A percentile compares a stretch with the other conserved stretches of the same genome.
Evolutionary conservation across 2,888 invertebrate species (phyloP).

Genomic region (Xestia ashworthii): DNA sequence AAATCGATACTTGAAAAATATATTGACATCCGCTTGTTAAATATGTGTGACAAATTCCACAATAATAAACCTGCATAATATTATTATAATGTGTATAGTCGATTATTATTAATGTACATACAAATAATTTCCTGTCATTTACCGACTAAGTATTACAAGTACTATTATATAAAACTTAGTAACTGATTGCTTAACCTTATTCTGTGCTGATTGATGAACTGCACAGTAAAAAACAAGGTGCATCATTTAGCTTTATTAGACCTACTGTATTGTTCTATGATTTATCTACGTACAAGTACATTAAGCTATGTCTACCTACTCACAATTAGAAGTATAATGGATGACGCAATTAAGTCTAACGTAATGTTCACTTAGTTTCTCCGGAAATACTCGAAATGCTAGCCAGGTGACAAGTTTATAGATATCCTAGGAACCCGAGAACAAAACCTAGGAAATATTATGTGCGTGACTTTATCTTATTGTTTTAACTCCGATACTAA

Average conservation of each 20-base stretch:
- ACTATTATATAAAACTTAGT: slow-evolving; percentile 56
- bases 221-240: slow-evolving; percentile 24
- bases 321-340: slow-evolving; percentile 30
- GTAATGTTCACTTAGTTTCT: slow-evolving; percentile 53
- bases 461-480: slow-evolving; percentile 59
- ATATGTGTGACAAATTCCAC: slow-evolving; percentile 42
- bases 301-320: slow-evolving; percentile 9
- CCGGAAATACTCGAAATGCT: slow-evolving; percentile 58
- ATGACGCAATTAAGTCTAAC: slow-evolving; percentile 54
- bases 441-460: slow-evolving; percentile 62
- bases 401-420: slow-evolving; percentile 56
- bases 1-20: slow-evolving; percentile 14
- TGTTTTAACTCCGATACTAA: slow-evolving; percentile 50
- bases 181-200: slow-evolving; percentile 54
- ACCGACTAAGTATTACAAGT: slow-evolving; percentile 19
- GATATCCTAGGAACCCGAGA: slow-evolving; percentile 50
- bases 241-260: slow-evolving; percentile 39
- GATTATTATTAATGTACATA: slow-evolving; percentile 49
- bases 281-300: slow-evolving; percentile 25
- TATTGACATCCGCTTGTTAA: slow-evolving; percentile 31
- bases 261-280: slow-evolving; percentile 39
- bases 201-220: slow-evolving; percentile 55
- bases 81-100: slow-evolving; percentile 18
- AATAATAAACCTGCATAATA: slow-evolving; percentile 24
- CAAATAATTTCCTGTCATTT: slow-evolving; percentile 63